phyloP scores from a whole-genome alignment of 2,888 invertebrate species.

The Tipula unca region DNA sequence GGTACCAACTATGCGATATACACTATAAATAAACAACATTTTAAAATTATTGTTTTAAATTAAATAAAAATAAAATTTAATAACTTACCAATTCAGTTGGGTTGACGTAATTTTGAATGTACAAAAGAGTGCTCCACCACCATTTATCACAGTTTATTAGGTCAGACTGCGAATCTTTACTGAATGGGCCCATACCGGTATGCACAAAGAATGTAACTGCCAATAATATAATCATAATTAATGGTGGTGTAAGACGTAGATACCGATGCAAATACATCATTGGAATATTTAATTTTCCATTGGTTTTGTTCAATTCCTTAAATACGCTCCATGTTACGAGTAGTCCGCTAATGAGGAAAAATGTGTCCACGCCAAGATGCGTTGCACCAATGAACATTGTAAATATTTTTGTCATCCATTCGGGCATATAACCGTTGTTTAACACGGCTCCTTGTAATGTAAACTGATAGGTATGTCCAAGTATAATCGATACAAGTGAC shows the following conservation, averaged over 20 bases:
- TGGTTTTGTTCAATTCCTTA: slow-evolving; percentile 26
- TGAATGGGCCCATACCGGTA: slow-evolving; percentile 41
- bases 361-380: slow-evolving; percentile 50
- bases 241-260: slow-evolving; percentile 44
- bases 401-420: slow-evolving; percentile 21
- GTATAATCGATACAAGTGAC: slow-evolving; percentile 45
- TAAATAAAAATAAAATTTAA: background rate
- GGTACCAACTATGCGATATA: background rate
- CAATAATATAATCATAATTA: slow-evolving; percentile 41
- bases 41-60: no score
- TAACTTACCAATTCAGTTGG: slow-evolving; percentile 27
- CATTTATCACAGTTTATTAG: slow-evolving; percentile 31
- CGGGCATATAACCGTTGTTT: slow-evolving; percentile 23
- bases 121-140: slow-evolving; percentile 37
- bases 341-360: slow-evolving; percentile 51
- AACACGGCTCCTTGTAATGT: background rate
- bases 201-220: slow-evolving; percentile 40
- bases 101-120: slow-evolving; percentile 36
- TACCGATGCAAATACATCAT: slow-evolving; percentile 34
- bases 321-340: slow-evolving; percentile 37
- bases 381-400: slow-evolving; percentile 32
- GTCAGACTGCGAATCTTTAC: background rate
- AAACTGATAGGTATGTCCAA: slow-evolving; percentile 37
- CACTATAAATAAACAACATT: background rate
- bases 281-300: slow-evolving; percentile 29